Evolutionary conservation across 2,888 invertebrate species (phyloP), one percentile per base, ranked within the genome.

Genomic region (Galerucella calmariensis): DNA sequence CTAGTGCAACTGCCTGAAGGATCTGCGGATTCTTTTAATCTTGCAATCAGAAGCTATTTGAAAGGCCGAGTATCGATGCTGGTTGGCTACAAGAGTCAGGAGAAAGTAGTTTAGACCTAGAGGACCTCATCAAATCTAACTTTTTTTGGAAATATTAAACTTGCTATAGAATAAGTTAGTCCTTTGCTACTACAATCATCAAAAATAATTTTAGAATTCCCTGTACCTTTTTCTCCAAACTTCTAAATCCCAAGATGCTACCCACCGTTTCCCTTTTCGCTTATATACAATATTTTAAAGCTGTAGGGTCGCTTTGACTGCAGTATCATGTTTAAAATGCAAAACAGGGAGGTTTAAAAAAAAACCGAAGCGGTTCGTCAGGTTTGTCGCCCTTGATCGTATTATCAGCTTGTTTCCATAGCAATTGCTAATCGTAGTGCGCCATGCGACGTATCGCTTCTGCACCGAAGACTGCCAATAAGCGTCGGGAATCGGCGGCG

Each of bases 351-450:
- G 83, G 85, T 85, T 85, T 86, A 87, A 87, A 88, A 88, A 88
- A 88, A 88, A 51, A 35, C 88, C 88, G 86, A 87, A 87, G 87
- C 86, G 87, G 86, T 58, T 71, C 87, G 77, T 87, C 87, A 87
- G 88, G 88, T 88, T 86, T 75, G 72, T 74, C 74, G 65, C 77
- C 77, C 77, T 71, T 75, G 77, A 77, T 77, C 88, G 89, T 69
- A 77, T 89, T 89, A 89, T 88, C 89, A 87, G 88, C 87, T 88
- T 88, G 90, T 90, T 89, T 88, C 90, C 90, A 90, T 89, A 89
- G 89, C 88, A 89, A 90, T 89, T 88, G 89, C 89, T 90, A 89
- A 90, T 89, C 89, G 88, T 86, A 86, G 87, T 87, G 87, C 87
- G 87, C 87, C 85, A 86, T 85, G 85, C 58, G 66, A 27, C 67